Evolutionary conservation across 2,797 vertebrate genomes (phyloP).

Genomic region (Cossypha caffra): DNA sequence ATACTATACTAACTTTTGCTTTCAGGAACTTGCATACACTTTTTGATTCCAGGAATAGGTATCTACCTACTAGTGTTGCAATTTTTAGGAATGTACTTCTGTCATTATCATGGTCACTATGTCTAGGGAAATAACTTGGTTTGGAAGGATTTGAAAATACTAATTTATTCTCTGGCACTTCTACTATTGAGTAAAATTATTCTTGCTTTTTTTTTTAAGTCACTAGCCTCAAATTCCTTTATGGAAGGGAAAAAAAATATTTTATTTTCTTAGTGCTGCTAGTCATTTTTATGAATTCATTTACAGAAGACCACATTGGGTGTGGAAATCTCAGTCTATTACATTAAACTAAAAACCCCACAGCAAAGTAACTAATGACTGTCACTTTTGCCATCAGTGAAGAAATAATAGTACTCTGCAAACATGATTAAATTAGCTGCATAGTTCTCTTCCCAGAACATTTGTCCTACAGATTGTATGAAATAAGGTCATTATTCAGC

Average conservation of each 20-base stretch:
- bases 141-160: constrained; percentile 69
- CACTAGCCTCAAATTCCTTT: constrained; percentile 53
- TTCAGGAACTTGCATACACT: constrained; percentile 51
- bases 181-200: constrained; percentile 44
- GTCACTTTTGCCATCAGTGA: neutral
- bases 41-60: constrained; percentile 57
- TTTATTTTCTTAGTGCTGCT: constrained; percentile 48
- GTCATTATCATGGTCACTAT: constrained; percentile 51
- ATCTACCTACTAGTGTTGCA: constrained; percentile 54
- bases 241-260: neutral
- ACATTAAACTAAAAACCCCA: neutral
- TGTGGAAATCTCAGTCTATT: constrained; percentile 39
- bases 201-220: constrained; percentile 22
- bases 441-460: constrained; percentile 50
- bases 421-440: constrained; percentile 1
- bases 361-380: neutral
- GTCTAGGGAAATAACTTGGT: constrained; percentile 49
- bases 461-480: constrained; percentile 46
- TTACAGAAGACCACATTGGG: constrained; percentile 26
- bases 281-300: neutral
- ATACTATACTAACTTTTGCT: constrained; percentile 67
- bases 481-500: constrained; percentile 66
- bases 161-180: constrained; percentile 63
- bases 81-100: constrained; percentile 53
- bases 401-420: neutral